Conservation (phyloP, 2,113 vertebrate genomes). For the Spea multiplicata region DNA sequence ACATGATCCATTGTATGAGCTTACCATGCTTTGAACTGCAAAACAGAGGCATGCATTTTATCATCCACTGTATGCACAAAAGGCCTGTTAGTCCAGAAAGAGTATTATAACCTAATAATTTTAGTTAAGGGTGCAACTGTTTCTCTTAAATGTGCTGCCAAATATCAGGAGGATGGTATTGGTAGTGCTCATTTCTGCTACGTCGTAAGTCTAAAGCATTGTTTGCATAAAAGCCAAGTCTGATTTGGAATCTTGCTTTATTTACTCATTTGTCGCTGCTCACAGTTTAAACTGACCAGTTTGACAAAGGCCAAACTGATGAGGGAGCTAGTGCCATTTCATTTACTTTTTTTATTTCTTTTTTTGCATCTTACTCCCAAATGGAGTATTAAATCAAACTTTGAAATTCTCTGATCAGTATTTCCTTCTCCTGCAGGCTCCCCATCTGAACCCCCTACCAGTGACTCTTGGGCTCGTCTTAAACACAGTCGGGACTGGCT, state of each 20-base stretch:
- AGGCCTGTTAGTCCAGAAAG: not conserved
- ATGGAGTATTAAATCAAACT: not conserved
- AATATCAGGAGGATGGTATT: no score
- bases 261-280: not conserved
- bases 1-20: conserved; percentile 39
- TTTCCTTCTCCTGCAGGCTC: conserved; percentile 55
- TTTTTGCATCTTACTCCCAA: no score
- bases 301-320: no score
- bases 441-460: conserved; percentile 70
- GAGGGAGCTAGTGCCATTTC: no score
- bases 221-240: no score
- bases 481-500: conserved; percentile 81
- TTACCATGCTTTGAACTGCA: conserved; percentile 41
- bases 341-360: no score
- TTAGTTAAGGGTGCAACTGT: no score
- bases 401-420: not conserved
- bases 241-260: not conserved
- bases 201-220: no score
- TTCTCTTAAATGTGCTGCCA: no score
- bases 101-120: no score
- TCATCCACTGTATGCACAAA: conserved; percentile 26
- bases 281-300: not conserved
- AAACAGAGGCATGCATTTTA: conserved; percentile 26
- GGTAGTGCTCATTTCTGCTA: no score
- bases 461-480: conserved; percentile 84